These are phyloP conservation scores for Arctia plantaginis DNA, from an alignment of 2,888 invertebrate species.

Conservation along the genomic window DNA sequence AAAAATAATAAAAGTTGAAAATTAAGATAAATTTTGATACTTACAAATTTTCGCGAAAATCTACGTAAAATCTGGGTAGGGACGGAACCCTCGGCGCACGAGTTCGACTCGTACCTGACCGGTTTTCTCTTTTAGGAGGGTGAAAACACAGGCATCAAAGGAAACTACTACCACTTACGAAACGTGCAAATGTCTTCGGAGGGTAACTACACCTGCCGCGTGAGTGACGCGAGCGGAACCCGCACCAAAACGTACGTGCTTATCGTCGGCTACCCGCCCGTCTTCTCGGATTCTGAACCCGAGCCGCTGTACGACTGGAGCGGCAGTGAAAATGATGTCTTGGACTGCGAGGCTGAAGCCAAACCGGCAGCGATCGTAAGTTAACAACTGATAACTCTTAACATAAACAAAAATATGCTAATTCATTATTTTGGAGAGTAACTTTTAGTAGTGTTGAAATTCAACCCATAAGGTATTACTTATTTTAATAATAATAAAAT, in stretches of 20 bases:
- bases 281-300: constrained; percentile 6
- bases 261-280: constrained; percentile 40
- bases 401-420: not conserved
- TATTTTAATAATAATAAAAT: no score
- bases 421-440: not conserved
- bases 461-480: no score
- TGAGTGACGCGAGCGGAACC: constrained; percentile 38
- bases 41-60: no score
- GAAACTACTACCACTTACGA: constrained; percentile 18
- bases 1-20: no score
- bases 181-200: constrained; percentile 20
- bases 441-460: no score
- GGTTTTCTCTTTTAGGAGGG: constrained; percentile 19
- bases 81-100: no score
- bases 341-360: constrained; percentile 26
- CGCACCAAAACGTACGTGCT: constrained; percentile 43
- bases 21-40: no score
- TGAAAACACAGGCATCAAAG: constrained; percentile 1
- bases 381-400: not conserved
- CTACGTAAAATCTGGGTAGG: no score
- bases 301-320: constrained; percentile 25
- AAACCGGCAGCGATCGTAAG: constrained; percentile 40
- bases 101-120: no score
- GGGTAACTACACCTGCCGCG: constrained; percentile 52
- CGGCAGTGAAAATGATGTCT: constrained; percentile 23